Evolutionary conservation across 2,113 vertebrate genomes (phyloP).

Genomic region (Oncorhynchus tshawytscha): DNA sequence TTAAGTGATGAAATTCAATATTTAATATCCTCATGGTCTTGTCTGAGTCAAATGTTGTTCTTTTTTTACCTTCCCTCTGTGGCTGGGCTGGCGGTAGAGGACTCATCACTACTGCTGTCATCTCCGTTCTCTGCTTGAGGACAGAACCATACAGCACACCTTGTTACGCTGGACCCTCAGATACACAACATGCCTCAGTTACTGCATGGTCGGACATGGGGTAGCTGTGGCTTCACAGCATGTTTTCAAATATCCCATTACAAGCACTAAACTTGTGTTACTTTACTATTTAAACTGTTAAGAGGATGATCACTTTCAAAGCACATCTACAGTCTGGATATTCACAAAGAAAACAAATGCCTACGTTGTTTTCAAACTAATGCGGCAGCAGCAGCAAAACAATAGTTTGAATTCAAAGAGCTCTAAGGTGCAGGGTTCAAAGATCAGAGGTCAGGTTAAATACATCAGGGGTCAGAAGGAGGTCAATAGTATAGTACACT

Average conservation of each 20-base stretch:
- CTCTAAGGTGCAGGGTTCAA: conserved; percentile 13
- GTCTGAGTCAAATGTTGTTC: background rate
- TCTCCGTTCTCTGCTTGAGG: conserved; percentile 82
- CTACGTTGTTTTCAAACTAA: conserved; percentile 2
- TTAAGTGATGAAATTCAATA: background rate
- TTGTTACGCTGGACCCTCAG: background rate
- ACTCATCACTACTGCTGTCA: conserved; percentile 91
- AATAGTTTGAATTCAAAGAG: conserved; percentile 12
- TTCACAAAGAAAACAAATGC: conserved; percentile 12
- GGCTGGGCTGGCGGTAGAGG: conserved; percentile 84
- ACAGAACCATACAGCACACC: conserved; percentile 19
- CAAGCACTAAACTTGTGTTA: background rate
- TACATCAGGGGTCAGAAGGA: background rate
- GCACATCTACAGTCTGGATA: background rate
- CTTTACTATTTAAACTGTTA: background rate
- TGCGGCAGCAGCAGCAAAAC: conserved; percentile 19
- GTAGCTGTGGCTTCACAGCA: too few relatives aligned
- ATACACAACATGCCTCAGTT: background rate
- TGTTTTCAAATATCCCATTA: too few relatives aligned
- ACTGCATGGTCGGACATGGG: background rate
- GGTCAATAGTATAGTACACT: background rate
- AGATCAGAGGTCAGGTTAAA: conserved; percentile 4
- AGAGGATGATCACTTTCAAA: background rate
- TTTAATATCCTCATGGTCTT: background rate
- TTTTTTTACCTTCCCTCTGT: conserved; percentile 84